Evolutionary conservation across 35 echinoderm and acorn worm species (phyloP).

Genomic region (Lytechinus variegatus): DNA sequence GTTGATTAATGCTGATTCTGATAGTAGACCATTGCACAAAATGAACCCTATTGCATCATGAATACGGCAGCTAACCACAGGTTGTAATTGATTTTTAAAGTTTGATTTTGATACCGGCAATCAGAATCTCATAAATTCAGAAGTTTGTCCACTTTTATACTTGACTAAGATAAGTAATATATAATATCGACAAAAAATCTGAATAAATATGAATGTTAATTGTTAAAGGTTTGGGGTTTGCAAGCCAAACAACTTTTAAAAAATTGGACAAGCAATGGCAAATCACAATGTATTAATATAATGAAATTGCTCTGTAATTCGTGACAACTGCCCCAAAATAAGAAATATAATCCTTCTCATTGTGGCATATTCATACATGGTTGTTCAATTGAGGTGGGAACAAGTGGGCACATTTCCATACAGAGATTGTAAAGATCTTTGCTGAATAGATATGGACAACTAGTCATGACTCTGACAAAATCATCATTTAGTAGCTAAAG

Average conservation of each 20-base stretch:
- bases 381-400: no score
- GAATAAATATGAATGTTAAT: neutral
- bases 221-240: no score
- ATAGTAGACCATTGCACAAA: neutral
- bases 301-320: no score
- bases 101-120: neutral
- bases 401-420: no score
- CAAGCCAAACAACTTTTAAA: no score
- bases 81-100: neutral
- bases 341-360: no score
- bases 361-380: no score
- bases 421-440: no score
- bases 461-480: neutral
- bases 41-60: neutral
- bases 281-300: no score
- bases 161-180: neutral
- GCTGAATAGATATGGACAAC: no score
- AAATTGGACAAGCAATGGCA: no score
- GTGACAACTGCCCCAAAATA: no score
- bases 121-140: neutral
- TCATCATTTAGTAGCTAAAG: neutral
- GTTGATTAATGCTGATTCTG: neutral
- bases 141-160: neutral
- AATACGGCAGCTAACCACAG: neutral
- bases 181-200: neutral